These are phyloP conservation scores for Salticus scenicus DNA, from an alignment of 2,888 invertebrate species.

Conservation along the genomic window DNA sequence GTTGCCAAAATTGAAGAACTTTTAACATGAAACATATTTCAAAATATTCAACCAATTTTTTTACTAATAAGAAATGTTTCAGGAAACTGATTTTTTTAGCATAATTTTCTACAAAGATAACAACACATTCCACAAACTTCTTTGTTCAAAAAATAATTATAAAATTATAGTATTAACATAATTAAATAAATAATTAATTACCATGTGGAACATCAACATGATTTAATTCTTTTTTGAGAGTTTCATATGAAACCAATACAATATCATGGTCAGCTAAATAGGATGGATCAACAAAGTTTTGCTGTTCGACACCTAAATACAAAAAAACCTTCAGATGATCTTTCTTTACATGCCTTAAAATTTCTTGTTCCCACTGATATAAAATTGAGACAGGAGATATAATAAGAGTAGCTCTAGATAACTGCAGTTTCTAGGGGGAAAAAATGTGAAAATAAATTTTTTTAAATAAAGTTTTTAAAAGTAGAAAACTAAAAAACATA, in stretches of 20 bases:
- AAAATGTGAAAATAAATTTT: constrained; percentile 11
- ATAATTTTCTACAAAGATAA: too few species aligned
- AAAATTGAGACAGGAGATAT: constrained; percentile 83
- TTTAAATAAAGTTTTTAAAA: too few species aligned
- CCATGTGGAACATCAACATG: constrained; percentile 78
- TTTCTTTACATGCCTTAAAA: constrained; percentile 80
- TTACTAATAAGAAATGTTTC: too few species aligned
- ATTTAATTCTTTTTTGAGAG: constrained; percentile 81
- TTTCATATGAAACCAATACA: constrained; percentile 84
- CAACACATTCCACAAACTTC: too few species aligned
- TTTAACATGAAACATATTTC: too few species aligned
- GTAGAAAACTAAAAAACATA: background rate
- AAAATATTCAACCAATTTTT: too few species aligned
- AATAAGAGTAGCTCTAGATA: constrained; percentile 82
- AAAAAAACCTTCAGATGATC: constrained; percentile 76
- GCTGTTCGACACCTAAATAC: constrained; percentile 78
- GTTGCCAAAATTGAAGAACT: too few species aligned
- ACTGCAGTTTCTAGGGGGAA: constrained; percentile 77
- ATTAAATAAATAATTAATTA: too few species aligned
- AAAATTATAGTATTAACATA: too few species aligned
- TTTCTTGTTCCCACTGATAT: constrained; percentile 85
- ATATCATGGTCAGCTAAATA: constrained; percentile 82
- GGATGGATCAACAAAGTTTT: constrained; percentile 79
- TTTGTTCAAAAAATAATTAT: too few species aligned
- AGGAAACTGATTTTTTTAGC: too few species aligned